phyloP scores from a whole-genome alignment of 2,113 vertebrate species.

The Acrocephalus arundinaceus region DNA sequence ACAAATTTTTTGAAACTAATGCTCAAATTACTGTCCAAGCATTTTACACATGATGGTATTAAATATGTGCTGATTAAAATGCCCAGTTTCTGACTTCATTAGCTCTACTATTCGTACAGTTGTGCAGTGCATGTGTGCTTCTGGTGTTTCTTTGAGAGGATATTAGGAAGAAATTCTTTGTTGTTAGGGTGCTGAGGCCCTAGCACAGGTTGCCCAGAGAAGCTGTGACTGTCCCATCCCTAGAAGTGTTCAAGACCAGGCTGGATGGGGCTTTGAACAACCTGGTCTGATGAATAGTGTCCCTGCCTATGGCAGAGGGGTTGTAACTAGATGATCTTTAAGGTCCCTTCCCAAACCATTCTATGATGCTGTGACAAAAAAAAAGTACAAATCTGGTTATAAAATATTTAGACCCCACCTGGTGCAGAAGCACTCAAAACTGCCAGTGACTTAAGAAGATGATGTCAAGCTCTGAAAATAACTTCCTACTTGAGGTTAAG shows the following conservation, averaged over 20 bases:
- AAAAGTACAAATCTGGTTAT: background rate
- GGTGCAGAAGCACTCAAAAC: background rate
- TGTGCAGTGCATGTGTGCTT: background rate
- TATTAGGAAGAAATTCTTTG: background rate
- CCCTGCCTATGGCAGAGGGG: background rate
- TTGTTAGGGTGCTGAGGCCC: background rate
- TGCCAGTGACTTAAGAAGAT: background rate
- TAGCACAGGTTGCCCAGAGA: background rate
- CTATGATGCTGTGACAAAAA: background rate
- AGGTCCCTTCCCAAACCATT: background rate
- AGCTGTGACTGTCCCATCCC: background rate
- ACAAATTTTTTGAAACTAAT: background rate
- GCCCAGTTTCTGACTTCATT: background rate
- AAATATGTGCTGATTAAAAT: background rate
- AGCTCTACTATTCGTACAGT: background rate
- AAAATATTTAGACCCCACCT: background rate
- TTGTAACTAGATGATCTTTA: background rate
- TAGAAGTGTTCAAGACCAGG: background rate
- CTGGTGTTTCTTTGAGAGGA: background rate
- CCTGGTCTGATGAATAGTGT: background rate
- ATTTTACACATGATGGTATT: background rate
- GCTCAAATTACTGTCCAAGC: background rate
- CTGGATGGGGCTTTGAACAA: background rate
- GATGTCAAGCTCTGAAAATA: conserved; percentile 15
- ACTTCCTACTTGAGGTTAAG: background rate